Evolutionary conservation across 2,797 vertebrate species (phyloP), one percentile per base, ranked within the genome.

Genomic region (Macrochelys suwanniensis): DNA sequence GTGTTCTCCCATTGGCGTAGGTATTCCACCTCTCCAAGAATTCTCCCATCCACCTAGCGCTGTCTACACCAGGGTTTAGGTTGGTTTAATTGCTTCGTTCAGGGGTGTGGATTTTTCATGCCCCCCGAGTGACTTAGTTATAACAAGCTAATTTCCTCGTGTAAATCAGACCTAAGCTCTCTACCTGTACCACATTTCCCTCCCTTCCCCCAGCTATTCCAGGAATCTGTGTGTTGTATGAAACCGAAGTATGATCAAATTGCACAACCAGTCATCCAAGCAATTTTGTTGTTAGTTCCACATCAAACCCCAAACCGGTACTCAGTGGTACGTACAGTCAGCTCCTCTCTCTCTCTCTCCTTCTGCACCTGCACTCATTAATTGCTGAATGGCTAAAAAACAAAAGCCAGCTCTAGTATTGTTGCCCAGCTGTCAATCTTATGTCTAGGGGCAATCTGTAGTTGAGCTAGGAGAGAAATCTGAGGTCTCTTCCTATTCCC

Each of bases 171-270:
- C 2, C 0, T 1, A 59, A 89, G 17, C 37, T 3, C 53, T 61
- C 31, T 0, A 1, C 56, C 93, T 78, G 80, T 92, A 17, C 28
- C 82, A 21, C 3, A 11, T 88, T 80, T 84, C 42, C 89, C 56
- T 92, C 53, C 88, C 61, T 45, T 54, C 86, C 51, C 42, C 65
- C 84, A 92, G 80, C 51, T 88, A 76, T 65, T 51, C 26, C 28
- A 57, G 71, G 83, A 10, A 33, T 76, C 57, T 11, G 17, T 88
- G 51, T 92, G 93, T 88, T 85, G 80, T 89, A 84, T 93, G 94
- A 94, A 83, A 15, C 37, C 9, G 5, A 71, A 37, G 10, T 71
- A 42, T 71, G 19, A 71, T 21, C 57, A 31, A 61, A 61, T 61
- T 3, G 42, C 6, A 16, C 31, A 2, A 28, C 1, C 53, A 2